Conservation (phyloP, 2,797 vertebrate species). For the Enteromius trimaculatus region DNA sequence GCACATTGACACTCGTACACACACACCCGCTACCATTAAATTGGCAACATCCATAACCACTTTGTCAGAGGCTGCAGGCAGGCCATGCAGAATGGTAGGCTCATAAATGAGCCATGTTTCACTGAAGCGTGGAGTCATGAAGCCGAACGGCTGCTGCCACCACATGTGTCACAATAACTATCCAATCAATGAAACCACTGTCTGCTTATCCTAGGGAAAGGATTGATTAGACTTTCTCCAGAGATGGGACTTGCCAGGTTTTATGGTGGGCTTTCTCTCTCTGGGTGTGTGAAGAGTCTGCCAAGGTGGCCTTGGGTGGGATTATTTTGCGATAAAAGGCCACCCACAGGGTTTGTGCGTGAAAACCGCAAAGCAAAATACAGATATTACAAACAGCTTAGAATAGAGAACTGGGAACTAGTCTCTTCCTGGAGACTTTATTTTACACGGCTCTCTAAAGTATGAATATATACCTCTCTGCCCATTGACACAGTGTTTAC, state of each 20-base stretch:
- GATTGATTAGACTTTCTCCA: constrained; percentile 10
- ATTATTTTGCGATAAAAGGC: not conserved
- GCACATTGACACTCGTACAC: not conserved
- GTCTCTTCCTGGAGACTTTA: not conserved
- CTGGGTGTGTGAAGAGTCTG: not conserved
- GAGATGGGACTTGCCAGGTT: not conserved
- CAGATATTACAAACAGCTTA: not conserved
- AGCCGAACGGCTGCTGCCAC: constrained; percentile 13
- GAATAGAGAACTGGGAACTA: not conserved
- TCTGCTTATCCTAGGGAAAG: constrained; percentile 14
- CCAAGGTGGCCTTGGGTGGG: not conserved
- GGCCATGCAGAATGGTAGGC: not conserved
- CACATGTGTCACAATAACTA: constrained; percentile 34
- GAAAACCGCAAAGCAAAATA: not conserved
- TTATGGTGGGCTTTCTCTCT: not conserved
- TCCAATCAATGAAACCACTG: constrained; percentile 23
- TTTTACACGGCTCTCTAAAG: not conserved
- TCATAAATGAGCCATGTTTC: constrained; percentile 34
- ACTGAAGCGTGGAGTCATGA: constrained; percentile 27
- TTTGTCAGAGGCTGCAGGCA: constrained; percentile 25
- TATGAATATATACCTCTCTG: not conserved
- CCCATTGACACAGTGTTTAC: not conserved
- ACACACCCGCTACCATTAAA: constrained; percentile 16
- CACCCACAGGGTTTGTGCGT: constrained; percentile 1
- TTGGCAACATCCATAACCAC: constrained; percentile 38